Conservation (phyloP, 2,888 invertebrate genomes). For the Netelia inedita region DNA sequence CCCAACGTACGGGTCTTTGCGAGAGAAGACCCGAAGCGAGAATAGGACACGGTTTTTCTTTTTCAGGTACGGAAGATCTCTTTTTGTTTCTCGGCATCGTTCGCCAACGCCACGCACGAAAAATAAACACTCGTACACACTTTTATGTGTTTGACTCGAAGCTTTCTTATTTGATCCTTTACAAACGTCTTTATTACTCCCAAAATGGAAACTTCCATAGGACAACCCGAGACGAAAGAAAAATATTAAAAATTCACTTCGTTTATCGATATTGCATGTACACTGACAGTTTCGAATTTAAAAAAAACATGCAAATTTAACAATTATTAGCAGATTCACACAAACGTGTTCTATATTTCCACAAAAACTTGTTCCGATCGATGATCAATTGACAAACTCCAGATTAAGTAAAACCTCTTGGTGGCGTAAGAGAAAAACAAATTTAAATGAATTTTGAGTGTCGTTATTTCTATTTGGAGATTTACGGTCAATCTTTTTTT, state of each 20-base stretch:
- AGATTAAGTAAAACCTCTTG: no score
- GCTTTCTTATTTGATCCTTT: not conserved
- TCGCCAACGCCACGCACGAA: slow-evolving; percentile 12
- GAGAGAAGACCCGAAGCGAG: slow-evolving; percentile 61
- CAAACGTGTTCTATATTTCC: not conserved
- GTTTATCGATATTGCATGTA: not conserved
- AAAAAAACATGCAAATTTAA: not conserved
- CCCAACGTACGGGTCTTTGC: slow-evolving; percentile 54
- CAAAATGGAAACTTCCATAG: not conserved
- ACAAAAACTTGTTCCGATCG: not conserved
- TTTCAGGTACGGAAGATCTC: not conserved
- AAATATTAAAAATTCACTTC: not conserved
- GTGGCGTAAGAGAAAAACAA: not conserved
- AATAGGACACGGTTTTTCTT: slow-evolving; percentile 58
- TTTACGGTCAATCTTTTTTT: no score
- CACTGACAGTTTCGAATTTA: not conserved
- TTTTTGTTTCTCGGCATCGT: slow-evolving; percentile 15
- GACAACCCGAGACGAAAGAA: not conserved
- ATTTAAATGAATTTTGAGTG: no score
- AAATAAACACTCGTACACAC: not conserved
- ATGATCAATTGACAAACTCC: not conserved
- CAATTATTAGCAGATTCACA: not conserved
- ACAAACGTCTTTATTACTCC: not conserved
- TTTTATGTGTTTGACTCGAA: not conserved
- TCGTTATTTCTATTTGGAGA: no score